phyloP scores from a whole-genome alignment of 2,888 invertebrate genomes.

The Lacanobia oleracea region DNA sequence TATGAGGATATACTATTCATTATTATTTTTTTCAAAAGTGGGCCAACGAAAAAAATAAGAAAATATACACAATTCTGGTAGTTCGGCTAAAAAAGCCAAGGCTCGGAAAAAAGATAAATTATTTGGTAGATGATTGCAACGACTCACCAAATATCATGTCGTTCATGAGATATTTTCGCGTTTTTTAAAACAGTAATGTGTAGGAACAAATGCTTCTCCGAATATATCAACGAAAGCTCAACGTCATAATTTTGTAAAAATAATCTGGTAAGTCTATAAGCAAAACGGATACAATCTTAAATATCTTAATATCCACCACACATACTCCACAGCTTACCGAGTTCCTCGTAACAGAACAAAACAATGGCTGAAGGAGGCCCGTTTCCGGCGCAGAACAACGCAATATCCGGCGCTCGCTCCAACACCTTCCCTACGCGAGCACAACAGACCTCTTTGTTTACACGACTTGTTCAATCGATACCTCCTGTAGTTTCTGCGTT shows the following conservation, averaged over 20 bases:
- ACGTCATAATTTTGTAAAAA: neutral
- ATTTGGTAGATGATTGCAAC: neutral
- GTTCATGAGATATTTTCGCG: neutral
- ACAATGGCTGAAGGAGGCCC: slow-evolving; percentile 44
- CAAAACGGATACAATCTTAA: neutral
- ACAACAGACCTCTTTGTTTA: slow-evolving; percentile 46
- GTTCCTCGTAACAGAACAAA: slow-evolving; percentile 12
- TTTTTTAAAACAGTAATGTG: neutral
- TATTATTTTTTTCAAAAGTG: no score
- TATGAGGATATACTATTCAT: no score
- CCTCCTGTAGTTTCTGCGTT: slow-evolving; percentile 2
- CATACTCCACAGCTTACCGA: neutral
- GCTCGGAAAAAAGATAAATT: no score
- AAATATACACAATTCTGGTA: no score
- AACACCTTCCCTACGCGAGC: slow-evolving; percentile 50
- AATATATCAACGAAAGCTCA: no score
- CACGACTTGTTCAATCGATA: slow-evolving; percentile 44
- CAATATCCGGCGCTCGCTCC: slow-evolving; percentile 70
- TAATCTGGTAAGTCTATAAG: neutral
- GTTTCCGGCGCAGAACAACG: slow-evolving; percentile 69
- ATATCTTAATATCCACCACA: neutral
- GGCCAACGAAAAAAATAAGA: no score
- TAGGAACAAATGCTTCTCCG: no score
- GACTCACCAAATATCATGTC: neutral
- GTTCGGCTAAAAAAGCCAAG: no score